phyloP scores from a whole-genome alignment of 30 jellyfish, hydroid and myxozoan genomes.

The Aurelia sp. region DNA sequence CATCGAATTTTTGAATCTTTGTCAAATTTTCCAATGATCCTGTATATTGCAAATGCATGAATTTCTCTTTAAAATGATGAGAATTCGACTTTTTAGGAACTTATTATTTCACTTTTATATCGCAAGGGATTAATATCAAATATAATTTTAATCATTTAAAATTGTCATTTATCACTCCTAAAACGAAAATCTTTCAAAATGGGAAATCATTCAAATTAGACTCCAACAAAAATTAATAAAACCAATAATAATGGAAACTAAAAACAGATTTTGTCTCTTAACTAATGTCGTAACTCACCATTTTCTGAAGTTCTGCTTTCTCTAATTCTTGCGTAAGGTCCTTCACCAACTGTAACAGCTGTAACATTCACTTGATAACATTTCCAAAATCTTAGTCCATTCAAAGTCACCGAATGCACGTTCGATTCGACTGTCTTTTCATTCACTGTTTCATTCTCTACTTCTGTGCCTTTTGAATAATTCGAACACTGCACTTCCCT shows the following conservation, averaged over 20 bases:
- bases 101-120: too few species aligned
- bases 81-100: too few species aligned
- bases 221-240: too few species aligned
- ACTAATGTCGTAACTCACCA: not conserved
- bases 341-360: slow-evolving; percentile 26
- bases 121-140: not conserved
- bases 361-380: slow-evolving; percentile 36
- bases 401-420: not conserved
- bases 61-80: too few species aligned
- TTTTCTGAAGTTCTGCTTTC: slow-evolving; percentile 9
- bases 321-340: not conserved
- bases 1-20: too few species aligned
- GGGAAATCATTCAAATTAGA: too few species aligned
- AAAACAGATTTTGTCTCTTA: too few species aligned
- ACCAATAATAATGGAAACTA: too few species aligned
- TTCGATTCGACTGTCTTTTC: not conserved
- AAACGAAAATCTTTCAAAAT: not conserved
- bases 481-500: not conserved
- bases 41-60: too few species aligned
- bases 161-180: not conserved
- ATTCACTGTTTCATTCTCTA: not conserved
- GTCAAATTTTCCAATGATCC: too few species aligned
- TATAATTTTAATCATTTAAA: not conserved
- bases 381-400: slow-evolving; percentile 7
- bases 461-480: not conserved